Evolutionary conservation across 2,888 invertebrate genomes (phyloP), one percentile per base, ranked within the genome.

Genomic region (Ernsta delagoae): DNA sequence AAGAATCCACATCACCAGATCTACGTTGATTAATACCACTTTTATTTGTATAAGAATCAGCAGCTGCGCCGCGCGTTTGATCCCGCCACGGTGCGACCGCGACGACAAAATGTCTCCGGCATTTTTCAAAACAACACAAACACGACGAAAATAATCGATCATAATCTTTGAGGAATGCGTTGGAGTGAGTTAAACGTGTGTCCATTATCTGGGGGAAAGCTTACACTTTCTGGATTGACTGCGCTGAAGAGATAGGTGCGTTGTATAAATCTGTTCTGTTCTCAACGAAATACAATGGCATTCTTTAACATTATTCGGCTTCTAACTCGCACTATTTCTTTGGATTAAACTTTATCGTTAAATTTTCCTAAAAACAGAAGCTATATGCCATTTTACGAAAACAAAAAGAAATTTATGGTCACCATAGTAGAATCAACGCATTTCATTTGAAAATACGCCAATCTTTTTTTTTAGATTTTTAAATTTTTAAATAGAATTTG

Each of bases 41-140:
- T 92, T 91, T 90, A 92, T 92, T 92, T 90, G 90, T 90, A 83
- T 86, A 85, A 88, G 87, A 88, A 85, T 87, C 82, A 84, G 81
- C 90, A 87, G 89, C 89, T 88, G 90, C 80, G 82, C 81, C 48
- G 78, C 79, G 79, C 86, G 85, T 92, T 92, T 92, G 92, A 92
- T 92, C 91, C 85, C 88, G 91, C 86, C 84, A 89, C 88, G 90
- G 87, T 78, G 78, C 76, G 75, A 78, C 78, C 83, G 83, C 87
- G 90, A 84, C 87, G 86, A 86, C 88, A 83, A 85, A 87, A 87
- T 39, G 39, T 79, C 86, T 82, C 83, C 77, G 82, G 78, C 81
- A 87, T 87, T 90, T 89, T 90, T 89, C 85, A 84, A 81, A 79
- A 82, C 83, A 82, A 81, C 79, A 82, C 86, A 87, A 90, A 88